Evolutionary conservation across 2,888 invertebrate genomes (phyloP).

Genomic region (Phengaris arion): DNA sequence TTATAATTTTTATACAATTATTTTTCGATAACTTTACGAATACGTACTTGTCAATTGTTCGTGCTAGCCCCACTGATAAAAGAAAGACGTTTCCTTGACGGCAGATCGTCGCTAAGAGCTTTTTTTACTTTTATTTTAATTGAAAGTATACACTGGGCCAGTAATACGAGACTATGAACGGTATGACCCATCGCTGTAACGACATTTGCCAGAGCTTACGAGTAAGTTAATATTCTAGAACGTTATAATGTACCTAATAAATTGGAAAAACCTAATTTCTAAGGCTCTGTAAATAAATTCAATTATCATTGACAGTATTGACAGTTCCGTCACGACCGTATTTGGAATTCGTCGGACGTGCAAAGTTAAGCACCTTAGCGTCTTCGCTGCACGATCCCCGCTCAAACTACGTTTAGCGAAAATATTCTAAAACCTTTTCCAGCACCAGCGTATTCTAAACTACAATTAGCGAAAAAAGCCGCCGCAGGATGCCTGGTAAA

Average conservation of each 20-base stretch:
- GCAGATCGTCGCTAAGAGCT: no score
- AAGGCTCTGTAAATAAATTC: constrained; percentile 33
- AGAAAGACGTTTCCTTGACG: no score
- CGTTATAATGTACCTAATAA: neutral
- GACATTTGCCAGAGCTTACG: neutral
- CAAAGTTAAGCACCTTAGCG: constrained; percentile 54
- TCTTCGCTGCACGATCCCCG: constrained; percentile 15
- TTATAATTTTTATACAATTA: no score
- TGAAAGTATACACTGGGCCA: no score
- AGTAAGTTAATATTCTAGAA: neutral
- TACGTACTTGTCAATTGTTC: no score
- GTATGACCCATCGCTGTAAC: neutral
- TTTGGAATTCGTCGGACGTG: constrained; percentile 58
- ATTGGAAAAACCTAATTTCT: neutral
- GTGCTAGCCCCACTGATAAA: no score
- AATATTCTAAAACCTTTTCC: constrained; percentile 19
- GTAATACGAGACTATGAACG: no score
- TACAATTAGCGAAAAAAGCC: neutral
- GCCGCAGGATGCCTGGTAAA: no score
- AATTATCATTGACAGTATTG: constrained; percentile 49
- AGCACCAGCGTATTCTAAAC: neutral
- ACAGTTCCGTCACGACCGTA: constrained; percentile 59
- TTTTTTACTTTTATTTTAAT: no score
- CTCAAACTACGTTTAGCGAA: constrained; percentile 21
- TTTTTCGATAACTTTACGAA: no score